phyloP scores from a whole-genome alignment of 2,888 invertebrate genomes.

The Theretra japonica region DNA sequence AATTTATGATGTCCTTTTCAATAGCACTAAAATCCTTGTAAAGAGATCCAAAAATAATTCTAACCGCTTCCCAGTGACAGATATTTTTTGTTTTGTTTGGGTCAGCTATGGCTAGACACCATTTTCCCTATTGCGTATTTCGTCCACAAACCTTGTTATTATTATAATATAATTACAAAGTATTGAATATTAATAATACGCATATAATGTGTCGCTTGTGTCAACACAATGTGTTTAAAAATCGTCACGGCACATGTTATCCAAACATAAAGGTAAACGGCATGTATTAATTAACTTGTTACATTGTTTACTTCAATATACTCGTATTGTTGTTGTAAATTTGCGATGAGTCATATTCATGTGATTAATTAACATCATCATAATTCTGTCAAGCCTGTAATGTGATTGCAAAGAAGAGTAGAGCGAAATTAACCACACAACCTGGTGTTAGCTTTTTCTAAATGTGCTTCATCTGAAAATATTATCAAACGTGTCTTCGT shows the following conservation, averaged over 20 bases:
- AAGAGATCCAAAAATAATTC: no score
- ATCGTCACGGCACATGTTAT: background rate
- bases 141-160: background rate
- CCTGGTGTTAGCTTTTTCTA: no score
- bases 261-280: conserved; percentile 10
- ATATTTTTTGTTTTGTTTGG: no score
- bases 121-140: no score
- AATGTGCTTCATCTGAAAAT: no score
- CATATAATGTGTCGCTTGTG: background rate
- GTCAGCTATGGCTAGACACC: no score
- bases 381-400: background rate
- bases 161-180: background rate
- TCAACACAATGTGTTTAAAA: conserved; percentile 7
- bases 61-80: no score
- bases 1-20: no score
- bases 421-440: no score
- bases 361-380: background rate
- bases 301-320: conserved; percentile 12
- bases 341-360: background rate
- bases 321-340: background rate
- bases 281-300: background rate
- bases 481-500: no score
- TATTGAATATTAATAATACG: background rate
- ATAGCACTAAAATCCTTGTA: no score
- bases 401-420: background rate